phyloP scores from a whole-genome alignment of 2,113 vertebrate genomes.

The Macquaria australasica region DNA sequence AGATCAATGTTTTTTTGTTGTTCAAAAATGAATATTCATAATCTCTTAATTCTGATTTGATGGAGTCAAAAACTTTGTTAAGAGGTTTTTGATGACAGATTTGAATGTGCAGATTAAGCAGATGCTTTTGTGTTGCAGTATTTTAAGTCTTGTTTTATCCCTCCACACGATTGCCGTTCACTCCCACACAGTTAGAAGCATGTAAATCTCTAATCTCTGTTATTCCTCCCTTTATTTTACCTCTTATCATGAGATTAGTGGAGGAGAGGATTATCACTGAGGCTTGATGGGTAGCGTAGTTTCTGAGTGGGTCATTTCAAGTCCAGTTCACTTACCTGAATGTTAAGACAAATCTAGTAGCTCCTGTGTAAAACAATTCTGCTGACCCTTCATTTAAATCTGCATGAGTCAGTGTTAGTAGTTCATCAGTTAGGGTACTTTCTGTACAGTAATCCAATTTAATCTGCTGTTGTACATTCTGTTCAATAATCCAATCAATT shows the following conservation, averaged over 20 bases:
- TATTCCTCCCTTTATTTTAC: slow-evolving; percentile 43
- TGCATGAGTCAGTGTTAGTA: slow-evolving; percentile 5
- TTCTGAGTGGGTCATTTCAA: slow-evolving; percentile 2
- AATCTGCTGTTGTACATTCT: slow-evolving; percentile 42
- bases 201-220: slow-evolving; percentile 28
- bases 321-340: neutral
- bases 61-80: neutral
- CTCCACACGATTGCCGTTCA: slow-evolving; percentile 13
- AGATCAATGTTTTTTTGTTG: too few species aligned
- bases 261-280: slow-evolving; percentile 13
- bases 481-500: slow-evolving; percentile 29
- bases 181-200: slow-evolving; percentile 17
- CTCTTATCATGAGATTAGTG: slow-evolving; percentile 36
- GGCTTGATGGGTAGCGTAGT: slow-evolving; percentile 3
- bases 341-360: neutral
- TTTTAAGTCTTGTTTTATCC: slow-evolving; percentile 19
- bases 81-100: neutral
- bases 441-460: slow-evolving; percentile 41
- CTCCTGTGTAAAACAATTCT: neutral
- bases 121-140: neutral
- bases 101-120: slow-evolving; percentile 13
- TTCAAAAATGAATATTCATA: neutral
- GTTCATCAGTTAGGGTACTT: neutral
- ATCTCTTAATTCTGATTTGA: neutral
- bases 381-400: neutral